Percentiles rank a stretch among this genome's conserved stretches.
Evolutionary conservation across 2,888 invertebrate genomes (phyloP).

Genomic region (Agrotis segetum): DNA sequence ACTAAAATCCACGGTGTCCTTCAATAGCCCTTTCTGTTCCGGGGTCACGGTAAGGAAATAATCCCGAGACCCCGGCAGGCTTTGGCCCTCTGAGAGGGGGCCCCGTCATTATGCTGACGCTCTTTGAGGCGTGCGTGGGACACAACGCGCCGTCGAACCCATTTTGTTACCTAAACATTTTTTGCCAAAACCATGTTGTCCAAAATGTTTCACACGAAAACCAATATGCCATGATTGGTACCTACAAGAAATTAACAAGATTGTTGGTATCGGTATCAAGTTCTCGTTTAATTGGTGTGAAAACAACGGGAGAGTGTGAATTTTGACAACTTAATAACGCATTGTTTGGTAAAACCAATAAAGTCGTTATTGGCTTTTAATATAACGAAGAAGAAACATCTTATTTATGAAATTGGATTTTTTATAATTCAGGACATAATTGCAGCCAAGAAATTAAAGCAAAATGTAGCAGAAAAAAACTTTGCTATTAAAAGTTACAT

Average conservation of each 20-base stretch:
- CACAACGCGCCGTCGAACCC: no score
- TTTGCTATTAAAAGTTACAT: background rate
- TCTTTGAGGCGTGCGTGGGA: no score
- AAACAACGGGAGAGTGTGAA: slow-evolving; percentile 70
- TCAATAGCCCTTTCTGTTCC: no score
- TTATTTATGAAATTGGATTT: slow-evolving; percentile 20
- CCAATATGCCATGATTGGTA: slow-evolving; percentile 64
- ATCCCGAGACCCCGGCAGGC: no score
- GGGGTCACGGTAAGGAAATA: no score
- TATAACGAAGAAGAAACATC: slow-evolving; percentile 35
- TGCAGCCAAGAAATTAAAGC: background rate
- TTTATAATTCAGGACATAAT: slow-evolving; percentile 5
- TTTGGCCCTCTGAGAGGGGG: no score
- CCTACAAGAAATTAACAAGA: slow-evolving; percentile 72
- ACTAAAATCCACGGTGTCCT: no score
- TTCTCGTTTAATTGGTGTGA: slow-evolving; percentile 70
- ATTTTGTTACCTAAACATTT: slow-evolving; percentile 19
- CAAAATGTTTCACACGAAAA: slow-evolving; percentile 49
- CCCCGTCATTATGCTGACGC: no score
- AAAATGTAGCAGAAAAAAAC: background rate
- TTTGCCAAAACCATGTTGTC: slow-evolving; percentile 35
- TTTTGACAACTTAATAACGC: slow-evolving; percentile 72
- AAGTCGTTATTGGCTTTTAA: slow-evolving; percentile 57
- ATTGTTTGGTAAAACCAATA: slow-evolving; percentile 68
- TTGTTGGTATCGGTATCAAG: slow-evolving; percentile 69